Evolutionary conservation across 2,113 vertebrate species (phyloP), one percentile per base, ranked within the genome.

Genomic region (Carlito syrichta): DNA sequence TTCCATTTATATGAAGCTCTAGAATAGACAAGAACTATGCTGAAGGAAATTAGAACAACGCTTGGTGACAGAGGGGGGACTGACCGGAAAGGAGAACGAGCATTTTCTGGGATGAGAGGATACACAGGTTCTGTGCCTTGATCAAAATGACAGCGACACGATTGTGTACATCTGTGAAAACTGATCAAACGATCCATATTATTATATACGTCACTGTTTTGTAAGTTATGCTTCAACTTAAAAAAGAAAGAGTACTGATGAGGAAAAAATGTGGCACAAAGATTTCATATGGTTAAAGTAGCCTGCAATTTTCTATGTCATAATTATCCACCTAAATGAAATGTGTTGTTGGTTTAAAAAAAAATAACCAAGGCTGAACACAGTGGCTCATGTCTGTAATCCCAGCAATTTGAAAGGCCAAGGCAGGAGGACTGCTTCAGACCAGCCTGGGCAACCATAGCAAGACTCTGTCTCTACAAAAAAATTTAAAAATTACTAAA

Each of bases 271-370:
- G 7, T 22, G 27, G 45, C 66, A 93, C 35, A 87, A 93, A 95
- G 76, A 73, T 93, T 66, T 93, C 40, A 93, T 69, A 73, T 73
- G 35, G 38, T 90, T 93, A 38, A 93, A 73, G 40, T 52, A 56
- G 8, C 40, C 69, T 92, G 25, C 96, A 79, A 91, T 52, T n/a
- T n/a, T n/a, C 58, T 69, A 89, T 82, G 78, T 76, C 38, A 76
- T 83, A 95, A 95, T 69, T 91, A 84, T 5, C 66, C 63, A 86
- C 17, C 38, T 78, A 92, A 87, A 83, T 79, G 79, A 96, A 91
- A 87, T 56, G 54, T 83, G 30, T 38, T 86, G 25, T 13, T 93
- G 13, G 56, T 60, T 77, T 94, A 68, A 66, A 85, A 77, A 84
- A 62, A 92, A 92, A 54, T 52, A n/a, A n/a, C n/a, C n/a, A n/a